phyloP scores from a whole-genome alignment of 2,113 vertebrate species.

The Pseudorhombus dupliciocellatus region DNA sequence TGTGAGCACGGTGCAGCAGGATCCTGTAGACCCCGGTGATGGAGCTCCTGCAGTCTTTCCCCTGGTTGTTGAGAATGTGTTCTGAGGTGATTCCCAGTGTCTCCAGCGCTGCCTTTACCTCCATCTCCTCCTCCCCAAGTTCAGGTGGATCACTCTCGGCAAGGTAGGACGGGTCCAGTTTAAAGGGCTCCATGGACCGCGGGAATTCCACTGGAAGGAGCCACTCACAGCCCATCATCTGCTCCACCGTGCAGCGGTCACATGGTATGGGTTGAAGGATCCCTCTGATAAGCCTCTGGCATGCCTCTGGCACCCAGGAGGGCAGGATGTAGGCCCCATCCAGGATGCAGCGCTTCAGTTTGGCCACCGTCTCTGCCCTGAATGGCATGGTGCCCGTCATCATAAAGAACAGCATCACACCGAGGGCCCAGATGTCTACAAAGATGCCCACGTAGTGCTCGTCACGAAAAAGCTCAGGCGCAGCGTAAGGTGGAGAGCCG shows the following conservation, averaged over 20 bases:
- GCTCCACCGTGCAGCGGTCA: constrained; percentile 86
- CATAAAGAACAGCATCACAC: constrained; percentile 95
- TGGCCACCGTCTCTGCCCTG: constrained; percentile 93
- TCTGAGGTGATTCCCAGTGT: constrained; percentile 89
- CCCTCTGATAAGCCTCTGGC: constrained; percentile 87
- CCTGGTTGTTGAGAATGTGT: constrained; percentile 90
- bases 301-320: constrained; percentile 85
- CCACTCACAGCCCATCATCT: constrained; percentile 93
- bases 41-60: constrained; percentile 88
- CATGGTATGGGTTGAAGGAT: constrained; percentile 88
- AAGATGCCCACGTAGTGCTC: constrained; percentile 90
- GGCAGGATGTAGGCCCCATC: constrained; percentile 88
- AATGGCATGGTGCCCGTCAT: constrained; percentile 93
- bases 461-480: constrained; percentile 93
- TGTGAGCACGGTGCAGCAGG: constrained; percentile 89
- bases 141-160: constrained; percentile 77
- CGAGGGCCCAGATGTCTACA: constrained; percentile 95
- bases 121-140: constrained; percentile 86
- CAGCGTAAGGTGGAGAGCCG: constrained; percentile 95
- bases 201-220: constrained; percentile 89
- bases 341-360: constrained; percentile 93
- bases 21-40: constrained; percentile 94
- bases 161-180: constrained; percentile 89
- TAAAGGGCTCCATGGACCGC: constrained; percentile 87
- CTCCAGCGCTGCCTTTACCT: constrained; percentile 86